Evolutionary conservation across 1,140 invertebrate genomes (phyloP).

Genomic region (Gerris buenoi): DNA sequence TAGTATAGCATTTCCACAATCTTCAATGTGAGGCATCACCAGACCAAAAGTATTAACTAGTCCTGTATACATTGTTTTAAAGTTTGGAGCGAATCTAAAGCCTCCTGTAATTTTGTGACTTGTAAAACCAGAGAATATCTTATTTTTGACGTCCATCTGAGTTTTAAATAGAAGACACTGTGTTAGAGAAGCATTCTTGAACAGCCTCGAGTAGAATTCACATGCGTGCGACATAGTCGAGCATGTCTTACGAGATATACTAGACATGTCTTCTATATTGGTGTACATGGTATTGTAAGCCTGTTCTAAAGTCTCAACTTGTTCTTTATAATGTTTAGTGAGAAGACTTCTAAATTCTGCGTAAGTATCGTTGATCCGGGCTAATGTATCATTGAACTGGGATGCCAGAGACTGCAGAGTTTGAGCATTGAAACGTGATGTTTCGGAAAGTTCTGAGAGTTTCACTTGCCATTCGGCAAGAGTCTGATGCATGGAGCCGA

Average conservation of each 20-base stretch:
- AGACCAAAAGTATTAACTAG: slow-evolving; percentile 92
- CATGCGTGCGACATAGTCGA: slow-evolving; percentile 85
- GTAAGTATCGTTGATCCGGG: slow-evolving; percentile 87
- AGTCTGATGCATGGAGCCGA: slow-evolving; percentile 62
- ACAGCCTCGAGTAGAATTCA: slow-evolving; percentile 80
- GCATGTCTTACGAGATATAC: slow-evolving; percentile 83
- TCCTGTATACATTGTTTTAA: slow-evolving; percentile 81
- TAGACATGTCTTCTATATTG: slow-evolving; percentile 63
- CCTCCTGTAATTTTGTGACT: slow-evolving; percentile 59
- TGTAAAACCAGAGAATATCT: slow-evolving; percentile 64
- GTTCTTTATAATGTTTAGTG: slow-evolving; percentile 82
- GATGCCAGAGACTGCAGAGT: slow-evolving; percentile 63
- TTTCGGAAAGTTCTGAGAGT: slow-evolving; percentile 63
- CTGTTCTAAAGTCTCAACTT: slow-evolving; percentile 83
- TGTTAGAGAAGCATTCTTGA: slow-evolving; percentile 71
- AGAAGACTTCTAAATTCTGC: slow-evolving; percentile 86
- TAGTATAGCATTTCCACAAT: slow-evolving; percentile 1
- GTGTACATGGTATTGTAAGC: slow-evolving; percentile 80
- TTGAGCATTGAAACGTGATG: slow-evolving; percentile 71
- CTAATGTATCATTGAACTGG: slow-evolving; percentile 85
- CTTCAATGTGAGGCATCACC: slow-evolving; percentile 32
- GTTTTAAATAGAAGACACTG: slow-evolving; percentile 91
- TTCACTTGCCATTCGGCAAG: slow-evolving; percentile 70
- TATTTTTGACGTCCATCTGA: slow-evolving; percentile 75
- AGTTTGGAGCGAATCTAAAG: slow-evolving; percentile 90